Evolutionary conservation across 2,888 invertebrate species (phyloP).

Genomic region (Cyaniris semiargus): DNA sequence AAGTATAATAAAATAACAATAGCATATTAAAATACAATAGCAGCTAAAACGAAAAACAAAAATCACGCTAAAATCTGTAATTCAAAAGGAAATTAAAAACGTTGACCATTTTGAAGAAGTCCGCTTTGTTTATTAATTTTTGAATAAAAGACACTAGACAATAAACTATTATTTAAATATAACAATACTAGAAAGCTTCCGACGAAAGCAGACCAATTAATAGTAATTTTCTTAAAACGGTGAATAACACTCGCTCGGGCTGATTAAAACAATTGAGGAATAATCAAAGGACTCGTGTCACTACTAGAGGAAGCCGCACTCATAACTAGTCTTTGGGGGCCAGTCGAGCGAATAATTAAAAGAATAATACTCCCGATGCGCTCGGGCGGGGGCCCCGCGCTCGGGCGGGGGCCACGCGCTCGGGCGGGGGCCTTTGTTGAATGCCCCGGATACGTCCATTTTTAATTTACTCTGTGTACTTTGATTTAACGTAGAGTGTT

Average conservation of each 20-base stretch:
- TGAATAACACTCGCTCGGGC: not conserved
- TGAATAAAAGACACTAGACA: not conserved
- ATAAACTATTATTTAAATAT: not conserved
- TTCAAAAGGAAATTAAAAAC: not conserved
- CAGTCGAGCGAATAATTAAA: constrained; percentile 23
- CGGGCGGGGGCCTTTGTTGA: constrained; percentile 12
- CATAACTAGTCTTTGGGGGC: constrained; percentile 9
- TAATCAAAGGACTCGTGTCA: not conserved
- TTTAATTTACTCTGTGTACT: constrained; percentile 28
- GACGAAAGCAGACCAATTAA: too few species aligned
- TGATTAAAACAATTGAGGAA: not conserved
- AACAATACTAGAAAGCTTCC: too few species aligned
- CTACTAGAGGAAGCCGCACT: not conserved
- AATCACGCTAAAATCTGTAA: too few species aligned
- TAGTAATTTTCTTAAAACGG: not conserved
- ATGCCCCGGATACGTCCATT: constrained; percentile 5
- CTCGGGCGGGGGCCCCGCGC: not conserved
- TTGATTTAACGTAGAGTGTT: constrained; percentile 2
- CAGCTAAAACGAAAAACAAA: too few species aligned
- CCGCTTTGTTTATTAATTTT: not conserved
- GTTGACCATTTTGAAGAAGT: not conserved
- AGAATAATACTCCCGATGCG: constrained; percentile 14
- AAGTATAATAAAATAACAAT: too few species aligned
- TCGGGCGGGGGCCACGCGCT: not conserved
- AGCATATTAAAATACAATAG: too few species aligned